Evolutionary conservation across 2,888 invertebrate genomes (phyloP).

Genomic region (Pollenia amentaria): DNA sequence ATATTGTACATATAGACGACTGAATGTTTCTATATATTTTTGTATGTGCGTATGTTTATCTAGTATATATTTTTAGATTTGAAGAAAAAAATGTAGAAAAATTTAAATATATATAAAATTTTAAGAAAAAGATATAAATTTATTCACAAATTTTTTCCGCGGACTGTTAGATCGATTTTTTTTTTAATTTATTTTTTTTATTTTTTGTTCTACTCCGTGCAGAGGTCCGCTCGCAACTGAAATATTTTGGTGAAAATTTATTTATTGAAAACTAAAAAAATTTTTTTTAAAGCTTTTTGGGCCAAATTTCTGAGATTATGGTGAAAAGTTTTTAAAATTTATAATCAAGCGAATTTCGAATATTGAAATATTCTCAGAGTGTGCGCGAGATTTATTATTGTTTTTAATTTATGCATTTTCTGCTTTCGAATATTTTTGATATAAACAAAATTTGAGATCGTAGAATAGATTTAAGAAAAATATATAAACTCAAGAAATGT

Average conservation of each 20-base stretch:
- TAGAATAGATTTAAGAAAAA: conserved; percentile 13
- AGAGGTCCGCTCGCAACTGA: conserved; percentile 85
- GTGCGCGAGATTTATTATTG: conserved; percentile 37
- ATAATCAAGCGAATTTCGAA: conserved; percentile 47
- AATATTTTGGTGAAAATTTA: conserved; percentile 77
- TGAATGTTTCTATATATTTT: conserved; percentile 45
- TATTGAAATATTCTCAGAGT: conserved; percentile 27
- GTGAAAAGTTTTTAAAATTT: conserved; percentile 66
- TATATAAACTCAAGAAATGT: conserved; percentile 1
- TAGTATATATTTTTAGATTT: conserved; percentile 72
- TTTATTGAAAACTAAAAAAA: conserved; percentile 33
- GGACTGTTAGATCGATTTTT: conserved; percentile 81
- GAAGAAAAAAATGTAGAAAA: conserved; percentile 53
- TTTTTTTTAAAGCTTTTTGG: conserved; percentile 67
- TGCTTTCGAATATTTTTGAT: conserved; percentile 28
- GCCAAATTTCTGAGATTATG: conserved; percentile 44
- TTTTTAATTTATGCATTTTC: neutral
- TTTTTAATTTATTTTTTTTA: conserved; percentile 76
- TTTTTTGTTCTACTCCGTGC: conserved; percentile 84
- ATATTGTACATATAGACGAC: neutral
- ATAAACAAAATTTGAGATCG: conserved; percentile 61
- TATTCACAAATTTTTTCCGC: conserved; percentile 83
- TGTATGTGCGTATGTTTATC: conserved; percentile 52
- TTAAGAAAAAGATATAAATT: conserved; percentile 18
- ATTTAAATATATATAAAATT: conserved; percentile 71